Percentiles rank a stretch among this genome's conserved stretches.
phyloP scores from a whole-genome alignment of 2,888 invertebrate species.

The Schrankia costaestrigalis region DNA sequence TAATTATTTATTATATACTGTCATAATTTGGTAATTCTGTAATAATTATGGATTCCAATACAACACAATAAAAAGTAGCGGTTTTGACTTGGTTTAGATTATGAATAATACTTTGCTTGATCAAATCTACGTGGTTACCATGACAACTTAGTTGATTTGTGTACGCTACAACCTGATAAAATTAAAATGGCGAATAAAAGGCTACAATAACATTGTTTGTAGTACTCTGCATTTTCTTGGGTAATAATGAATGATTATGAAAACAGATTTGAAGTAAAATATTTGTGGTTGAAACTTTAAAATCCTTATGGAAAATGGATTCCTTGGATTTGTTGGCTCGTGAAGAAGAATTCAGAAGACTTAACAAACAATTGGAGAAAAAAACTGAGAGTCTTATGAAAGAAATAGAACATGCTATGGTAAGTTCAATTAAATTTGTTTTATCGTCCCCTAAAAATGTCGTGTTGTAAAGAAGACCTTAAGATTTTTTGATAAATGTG shows the following conservation, averaged over 20 bases:
- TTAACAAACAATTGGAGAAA: slow-evolving; percentile 69
- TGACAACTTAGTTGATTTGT: slow-evolving; percentile 47
- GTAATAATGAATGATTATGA: no score
- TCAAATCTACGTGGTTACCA: slow-evolving; percentile 38
- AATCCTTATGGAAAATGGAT: no score
- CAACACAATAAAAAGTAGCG: slow-evolving; percentile 1
- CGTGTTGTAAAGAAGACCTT: not conserved
- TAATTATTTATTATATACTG: no score
- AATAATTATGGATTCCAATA: no score
- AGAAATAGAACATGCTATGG: slow-evolving; percentile 69
- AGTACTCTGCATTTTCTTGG: no score
- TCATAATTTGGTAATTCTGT: no score
- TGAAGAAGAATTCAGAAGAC: slow-evolving; percentile 70
- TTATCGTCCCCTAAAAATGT: no score
- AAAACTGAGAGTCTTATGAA: slow-evolving; percentile 70
- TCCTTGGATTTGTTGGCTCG: slow-evolving; percentile 62
- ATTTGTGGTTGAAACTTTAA: no score
- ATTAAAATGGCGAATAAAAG: slow-evolving; percentile 19
- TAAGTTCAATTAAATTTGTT: slow-evolving; percentile 19
- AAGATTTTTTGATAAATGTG: no score
- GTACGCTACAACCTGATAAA: slow-evolving; percentile 29
- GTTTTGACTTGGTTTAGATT: slow-evolving; percentile 10
- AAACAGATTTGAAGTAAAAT: no score
- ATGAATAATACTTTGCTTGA: slow-evolving; percentile 23
- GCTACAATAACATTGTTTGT: no score